Evolutionary conservation across 2,888 invertebrate species (phyloP).

Genomic region (Rutpela maculata): DNA sequence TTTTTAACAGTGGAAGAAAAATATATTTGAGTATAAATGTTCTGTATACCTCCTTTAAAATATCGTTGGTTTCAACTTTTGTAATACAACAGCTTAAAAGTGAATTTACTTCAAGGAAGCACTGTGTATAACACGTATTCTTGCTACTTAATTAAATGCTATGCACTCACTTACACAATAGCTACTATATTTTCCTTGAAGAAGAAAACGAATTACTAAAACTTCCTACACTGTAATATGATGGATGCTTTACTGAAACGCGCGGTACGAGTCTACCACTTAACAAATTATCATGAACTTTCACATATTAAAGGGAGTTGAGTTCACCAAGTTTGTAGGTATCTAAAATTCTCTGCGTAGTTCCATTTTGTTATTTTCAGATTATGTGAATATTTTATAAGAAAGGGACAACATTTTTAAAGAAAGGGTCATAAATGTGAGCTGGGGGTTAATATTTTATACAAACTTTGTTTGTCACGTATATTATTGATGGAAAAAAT

Average conservation of each 20-base stretch:
- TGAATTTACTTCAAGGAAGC: not conserved
- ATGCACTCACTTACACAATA: constrained; percentile 6
- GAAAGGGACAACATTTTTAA: not conserved
- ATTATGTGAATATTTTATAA: not conserved
- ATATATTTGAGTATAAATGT: too few species aligned
- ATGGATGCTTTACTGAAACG: constrained; percentile 10
- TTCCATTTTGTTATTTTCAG: not conserved
- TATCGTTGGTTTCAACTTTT: too few species aligned
- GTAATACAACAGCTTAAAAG: not conserved
- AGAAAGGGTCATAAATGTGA: not conserved
- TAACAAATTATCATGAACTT: constrained; percentile 29
- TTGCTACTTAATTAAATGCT: not conserved
- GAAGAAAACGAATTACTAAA: constrained; percentile 8
- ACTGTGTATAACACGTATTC: not conserved
- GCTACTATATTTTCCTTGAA: constrained; percentile 9
- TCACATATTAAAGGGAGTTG: not conserved
- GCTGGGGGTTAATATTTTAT: not conserved
- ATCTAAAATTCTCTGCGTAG: not conserved
- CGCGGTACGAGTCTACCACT: constrained; percentile 11
- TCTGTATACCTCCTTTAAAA: too few species aligned
- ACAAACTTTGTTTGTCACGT: not conserved
- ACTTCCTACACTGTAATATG: not conserved
- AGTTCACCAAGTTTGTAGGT: not conserved
- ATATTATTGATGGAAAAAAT: not conserved
- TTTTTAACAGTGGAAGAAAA: too few species aligned